A percentile compares a stretch with the other conserved stretches of the same genome.
These are phyloP conservation scores for Hipparchia sbordonii DNA, from an alignment of 2,888 invertebrate species.

Conservation along the genomic window DNA sequence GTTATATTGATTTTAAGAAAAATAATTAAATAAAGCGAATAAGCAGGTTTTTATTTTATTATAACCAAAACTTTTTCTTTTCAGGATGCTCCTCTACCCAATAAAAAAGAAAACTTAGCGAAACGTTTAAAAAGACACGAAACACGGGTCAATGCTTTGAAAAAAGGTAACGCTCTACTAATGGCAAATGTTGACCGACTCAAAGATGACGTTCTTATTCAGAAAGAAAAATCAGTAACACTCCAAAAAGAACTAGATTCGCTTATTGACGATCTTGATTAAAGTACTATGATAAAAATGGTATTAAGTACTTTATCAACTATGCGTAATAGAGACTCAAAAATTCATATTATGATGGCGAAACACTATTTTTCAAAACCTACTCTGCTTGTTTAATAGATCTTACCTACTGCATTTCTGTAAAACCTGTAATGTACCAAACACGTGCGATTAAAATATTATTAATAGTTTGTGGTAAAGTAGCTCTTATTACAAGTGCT, in stretches of 20 bases:
- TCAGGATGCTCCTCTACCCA: constrained; percentile 86
- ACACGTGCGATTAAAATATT: no score
- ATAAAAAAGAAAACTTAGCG: constrained; percentile 86
- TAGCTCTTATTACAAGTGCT: no score
- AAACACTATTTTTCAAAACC: no score
- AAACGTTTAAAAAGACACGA: constrained; percentile 89
- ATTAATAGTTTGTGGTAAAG: no score
- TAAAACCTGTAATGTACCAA: no score
- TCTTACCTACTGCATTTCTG: no score
- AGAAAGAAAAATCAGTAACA: constrained; percentile 89
- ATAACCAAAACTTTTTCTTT: neutral
- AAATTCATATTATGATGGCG: no score
- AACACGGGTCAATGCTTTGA: constrained; percentile 89
- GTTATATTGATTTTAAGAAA: no score
- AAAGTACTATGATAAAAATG: constrained; percentile 46
- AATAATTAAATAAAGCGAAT: no score
- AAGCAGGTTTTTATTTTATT: neutral
- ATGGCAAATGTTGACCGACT: constrained; percentile 94
- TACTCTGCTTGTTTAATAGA: no score
- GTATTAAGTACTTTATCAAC: no score
- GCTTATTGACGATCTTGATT: constrained; percentile 92
- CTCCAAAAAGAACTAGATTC: constrained; percentile 93
- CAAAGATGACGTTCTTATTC: constrained; percentile 92
- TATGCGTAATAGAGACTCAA: neutral
- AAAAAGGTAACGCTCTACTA: constrained; percentile 93